A percentile compares a stretch with the other conserved stretches of the same genome.
Conservation (phyloP, 2,797 vertebrate genomes). For the Prionace glauca region DNA sequence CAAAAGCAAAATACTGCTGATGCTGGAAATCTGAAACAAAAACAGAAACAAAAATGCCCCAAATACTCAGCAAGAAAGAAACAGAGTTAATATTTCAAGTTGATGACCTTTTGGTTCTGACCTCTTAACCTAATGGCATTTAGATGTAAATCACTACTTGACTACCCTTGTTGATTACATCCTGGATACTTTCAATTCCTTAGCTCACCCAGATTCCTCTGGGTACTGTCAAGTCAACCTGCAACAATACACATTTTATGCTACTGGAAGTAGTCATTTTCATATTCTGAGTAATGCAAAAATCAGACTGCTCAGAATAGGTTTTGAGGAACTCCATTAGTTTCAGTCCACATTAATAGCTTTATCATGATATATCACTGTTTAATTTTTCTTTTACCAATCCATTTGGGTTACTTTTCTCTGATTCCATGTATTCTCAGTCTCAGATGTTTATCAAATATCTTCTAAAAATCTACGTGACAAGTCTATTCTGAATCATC, state of each 20-base stretch:
- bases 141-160: neutral
- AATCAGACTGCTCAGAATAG: neutral
- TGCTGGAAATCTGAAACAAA: neutral
- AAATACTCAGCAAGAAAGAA: neutral
- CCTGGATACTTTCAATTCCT: neutral
- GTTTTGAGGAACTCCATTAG: neutral
- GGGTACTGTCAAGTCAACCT: neutral
- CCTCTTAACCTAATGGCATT: neutral
- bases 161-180: neutral
- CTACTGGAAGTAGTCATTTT: neutral
- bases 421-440: neutral
- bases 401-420: neutral
- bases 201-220: neutral
- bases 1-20: neutral
- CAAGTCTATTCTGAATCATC: no score
- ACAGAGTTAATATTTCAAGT: no score
- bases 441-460: neutral
- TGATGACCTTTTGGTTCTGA: no score
- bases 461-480: neutral
- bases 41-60: neutral
- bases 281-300: neutral
- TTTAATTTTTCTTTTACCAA: neutral
- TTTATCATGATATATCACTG: neutral
- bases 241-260: neutral
- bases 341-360: neutral